Conservation (phyloP, 2,113 vertebrate species). For the Triplophysa tibetana region DNA sequence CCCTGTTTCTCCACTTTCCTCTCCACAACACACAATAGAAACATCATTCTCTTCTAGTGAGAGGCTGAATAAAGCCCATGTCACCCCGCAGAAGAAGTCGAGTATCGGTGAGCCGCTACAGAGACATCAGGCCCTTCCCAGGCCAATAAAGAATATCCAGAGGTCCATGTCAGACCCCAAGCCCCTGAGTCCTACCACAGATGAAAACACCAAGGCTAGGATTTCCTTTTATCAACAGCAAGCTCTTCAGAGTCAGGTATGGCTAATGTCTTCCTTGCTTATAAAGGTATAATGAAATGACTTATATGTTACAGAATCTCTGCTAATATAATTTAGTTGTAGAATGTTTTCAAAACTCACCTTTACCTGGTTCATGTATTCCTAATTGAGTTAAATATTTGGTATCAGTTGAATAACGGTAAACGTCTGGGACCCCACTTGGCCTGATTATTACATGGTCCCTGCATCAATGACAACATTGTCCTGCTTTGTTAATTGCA, state of each 20-base stretch:
- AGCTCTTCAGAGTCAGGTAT: slow-evolving; percentile 92
- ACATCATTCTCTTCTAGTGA: slow-evolving; percentile 89
- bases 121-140: slow-evolving; percentile 88
- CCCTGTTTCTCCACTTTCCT: slow-evolving; percentile 92
- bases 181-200: slow-evolving; percentile 92
- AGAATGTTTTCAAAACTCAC: not conserved
- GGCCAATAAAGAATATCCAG: slow-evolving; percentile 95
- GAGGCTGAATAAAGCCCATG: slow-evolving; percentile 94
- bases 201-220: slow-evolving; percentile 90
- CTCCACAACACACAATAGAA: slow-evolving; percentile 91
- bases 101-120: slow-evolving; percentile 85
- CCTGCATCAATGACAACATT: not conserved
- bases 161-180: slow-evolving; percentile 97
- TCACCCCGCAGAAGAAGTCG: slow-evolving; percentile 95
- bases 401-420: not conserved
- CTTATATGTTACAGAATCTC: not conserved
- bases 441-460: not conserved
- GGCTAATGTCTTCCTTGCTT: slow-evolving; percentile 37
- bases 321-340: not conserved
- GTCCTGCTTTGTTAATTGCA: not conserved
- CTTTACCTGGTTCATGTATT: not conserved
- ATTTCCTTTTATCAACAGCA: slow-evolving; percentile 93
- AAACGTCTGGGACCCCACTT: not conserved
- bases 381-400: not conserved
- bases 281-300: no score